phyloP scores from a whole-genome alignment of 2,888 invertebrate genomes.

The Parnassius apollo region DNA sequence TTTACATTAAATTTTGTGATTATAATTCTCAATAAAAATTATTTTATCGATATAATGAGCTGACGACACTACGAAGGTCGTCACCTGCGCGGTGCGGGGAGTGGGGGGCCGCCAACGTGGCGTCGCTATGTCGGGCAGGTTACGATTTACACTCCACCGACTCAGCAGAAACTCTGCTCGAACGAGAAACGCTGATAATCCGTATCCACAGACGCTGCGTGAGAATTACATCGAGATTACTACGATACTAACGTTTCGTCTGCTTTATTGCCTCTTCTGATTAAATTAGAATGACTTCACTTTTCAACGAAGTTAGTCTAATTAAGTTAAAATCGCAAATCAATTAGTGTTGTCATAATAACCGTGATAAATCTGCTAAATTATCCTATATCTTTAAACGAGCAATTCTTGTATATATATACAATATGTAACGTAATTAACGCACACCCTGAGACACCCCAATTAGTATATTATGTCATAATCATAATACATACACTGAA shows the following conservation, averaged over 20 bases:
- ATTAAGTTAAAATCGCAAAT: conserved; percentile 24
- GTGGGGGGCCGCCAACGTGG: conserved; percentile 54
- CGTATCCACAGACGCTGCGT: conserved; percentile 66
- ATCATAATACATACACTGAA: too few relatives aligned
- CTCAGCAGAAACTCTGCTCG: conserved; percentile 76
- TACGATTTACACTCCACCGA: conserved; percentile 80
- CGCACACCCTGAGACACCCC: too few relatives aligned
- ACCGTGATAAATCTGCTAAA: conserved; percentile 2
- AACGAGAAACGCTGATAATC: conserved; percentile 77
- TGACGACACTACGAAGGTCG: conserved; percentile 56
- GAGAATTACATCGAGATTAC: conserved; percentile 77
- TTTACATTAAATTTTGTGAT: not conserved
- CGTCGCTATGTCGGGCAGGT: conserved; percentile 79
- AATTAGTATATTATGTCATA: too few relatives aligned
- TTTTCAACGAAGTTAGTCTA: conserved; percentile 9
- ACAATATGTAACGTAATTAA: too few relatives aligned
- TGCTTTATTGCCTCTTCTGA: conserved; percentile 54
- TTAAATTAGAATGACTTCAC: conserved; percentile 49
- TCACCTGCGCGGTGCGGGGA: conserved; percentile 69
- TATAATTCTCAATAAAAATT: conserved; percentile 2
- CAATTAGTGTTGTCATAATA: conserved; percentile 21
- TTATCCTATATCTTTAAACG: too few relatives aligned
- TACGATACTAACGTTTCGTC: conserved; percentile 47
- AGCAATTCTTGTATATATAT: too few relatives aligned
- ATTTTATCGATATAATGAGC: conserved; percentile 34